Evolutionary conservation across 2,113 vertebrate species (phyloP), one percentile per base, ranked within the genome.

Genomic region (Sula dactylatra): DNA sequence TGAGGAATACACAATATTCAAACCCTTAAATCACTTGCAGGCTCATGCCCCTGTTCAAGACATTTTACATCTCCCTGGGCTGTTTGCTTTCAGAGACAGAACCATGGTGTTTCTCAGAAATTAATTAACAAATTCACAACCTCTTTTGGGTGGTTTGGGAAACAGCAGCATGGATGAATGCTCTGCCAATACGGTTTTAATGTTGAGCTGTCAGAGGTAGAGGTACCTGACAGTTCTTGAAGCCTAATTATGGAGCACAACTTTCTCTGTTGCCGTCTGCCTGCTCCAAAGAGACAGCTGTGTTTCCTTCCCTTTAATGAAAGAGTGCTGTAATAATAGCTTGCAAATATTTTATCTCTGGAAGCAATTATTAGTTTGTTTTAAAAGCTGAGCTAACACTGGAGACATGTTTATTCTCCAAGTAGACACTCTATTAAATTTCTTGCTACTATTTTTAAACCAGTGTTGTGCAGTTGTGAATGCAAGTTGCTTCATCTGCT

Each of bases 311-410:
- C n/a, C 84, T 88, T 79, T 84, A 86, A 93, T 88, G 82, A 94
- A 36, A 83, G 20, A 64, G 38, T 62, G n/a, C 49, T 94, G 56
- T 79, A 90, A 91, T 94, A 93, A 96, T 65, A 88, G 84, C 77
- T 84, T 95, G 94, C 90, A 95, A 96, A 79, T 94, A 78, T 93
- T 95, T 96, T 93, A 54, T 67, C 74, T 71, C 92, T 94, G 94
- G 65, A 92, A 96, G 76, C 76, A 94, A 95, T 96, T 94, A 95
- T 78, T 66, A 55, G 40, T 77, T 94, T 94, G 92, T 83, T 97
- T 96, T 87, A 94, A 96, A 87, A 87, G 90, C 94, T 95, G 78
- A 94, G 73, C 89, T 93, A 94, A 93, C 86, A 54, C 44, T 61
- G 86, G 55, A 88, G 84, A 96, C 74, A 19, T 56, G 45, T 87